Base-by-base conservation (phyloP, 2,113 vertebrate genomes). In the Ifrita kowaldi region DNA sequence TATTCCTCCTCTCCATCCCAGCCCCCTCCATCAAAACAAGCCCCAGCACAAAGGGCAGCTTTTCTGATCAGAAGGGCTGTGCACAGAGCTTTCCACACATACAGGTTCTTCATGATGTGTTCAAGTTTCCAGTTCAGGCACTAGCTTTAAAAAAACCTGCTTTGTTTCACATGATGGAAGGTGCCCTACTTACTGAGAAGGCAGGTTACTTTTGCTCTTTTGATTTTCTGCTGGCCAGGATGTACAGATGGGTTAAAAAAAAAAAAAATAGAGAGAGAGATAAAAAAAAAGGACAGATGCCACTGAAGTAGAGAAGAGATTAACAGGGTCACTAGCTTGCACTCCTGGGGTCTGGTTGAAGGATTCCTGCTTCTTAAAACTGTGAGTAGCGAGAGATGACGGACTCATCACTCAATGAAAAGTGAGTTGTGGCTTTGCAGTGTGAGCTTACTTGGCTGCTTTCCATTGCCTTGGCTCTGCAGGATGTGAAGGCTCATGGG, bases 291-390 rank as follows among this genome's bases (percentile, higher is more conserved):
- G 46, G 59, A 64, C 53, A 93, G 85, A 59, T 78, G 82, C 75
- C 81, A 87, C n/a, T 82, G 65, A 91, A 79, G 62, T 41, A 91
- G 49, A 82, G 69, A 85, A 42, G 69, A 93, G 89, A 94, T 95
- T 57, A 96, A 79, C n/a, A 94, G 62, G 84, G 87, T 95, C 95
- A 94, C 46, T 26, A 60, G 30, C 60, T 83, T 83, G 82, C 75
- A 88, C 87, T 93, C 84, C 91, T 76, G 78, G 63, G 75, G 67
- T 52, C 89, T 87, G 87, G 13, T 9, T 95, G 91, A 96, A 96
- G 89, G 55, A 96, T 91, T 96, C n/a, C 30, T 91, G 67, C 78
- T 52, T 83, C 91, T 87, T 70, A 69, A 83, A 96, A 12, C 56
- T 67, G 53, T 11, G 24, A 94, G 78, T 1, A 57, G 89, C 1